These are phyloP conservation scores for Taenioides sp. DNA, from an alignment of 2,797 vertebrate species.

Conservation along the genomic window DNA sequence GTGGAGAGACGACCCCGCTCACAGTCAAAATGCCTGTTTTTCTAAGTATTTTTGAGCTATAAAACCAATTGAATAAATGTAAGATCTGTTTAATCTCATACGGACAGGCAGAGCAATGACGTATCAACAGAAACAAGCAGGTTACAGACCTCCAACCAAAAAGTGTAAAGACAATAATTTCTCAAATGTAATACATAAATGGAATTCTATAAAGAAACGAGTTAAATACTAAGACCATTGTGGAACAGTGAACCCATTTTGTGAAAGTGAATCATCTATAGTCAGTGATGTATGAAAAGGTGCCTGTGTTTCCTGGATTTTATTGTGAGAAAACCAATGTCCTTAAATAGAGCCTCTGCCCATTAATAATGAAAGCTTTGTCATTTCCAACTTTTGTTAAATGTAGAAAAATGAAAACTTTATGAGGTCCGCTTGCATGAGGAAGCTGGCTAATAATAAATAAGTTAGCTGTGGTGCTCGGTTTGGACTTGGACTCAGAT, in stretches of 20 bases:
- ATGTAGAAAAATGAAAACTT: constrained; percentile 65
- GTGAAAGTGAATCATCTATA: background rate
- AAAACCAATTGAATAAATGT: too few species aligned
- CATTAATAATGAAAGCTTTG: constrained; percentile 57
- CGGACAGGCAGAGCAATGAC: too few species aligned
- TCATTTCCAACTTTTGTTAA: constrained; percentile 48
- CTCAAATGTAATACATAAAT: background rate
- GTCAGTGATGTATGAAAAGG: constrained; percentile 1
- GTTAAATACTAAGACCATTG: background rate
- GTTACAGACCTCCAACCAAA: too few species aligned
- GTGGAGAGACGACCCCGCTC: too few species aligned
- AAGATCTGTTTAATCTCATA: too few species aligned
- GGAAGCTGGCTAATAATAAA: constrained; percentile 66
- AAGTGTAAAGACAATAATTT: too few species aligned
- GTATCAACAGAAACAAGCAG: too few species aligned
- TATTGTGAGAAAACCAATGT: constrained; percentile 15
- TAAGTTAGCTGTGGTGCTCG: constrained; percentile 48
- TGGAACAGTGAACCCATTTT: background rate
- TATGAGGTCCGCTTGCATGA: constrained; percentile 64
- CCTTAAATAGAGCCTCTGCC: constrained; percentile 52
- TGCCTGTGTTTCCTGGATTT: constrained; percentile 25
- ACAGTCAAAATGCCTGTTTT: too few species aligned
- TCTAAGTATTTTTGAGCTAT: too few species aligned
- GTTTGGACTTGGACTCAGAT: constrained; percentile 32
- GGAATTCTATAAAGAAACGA: background rate